These are phyloP conservation scores for Chouioia cunea DNA, from an alignment of 2,888 invertebrate species.

Conservation along the genomic window DNA sequence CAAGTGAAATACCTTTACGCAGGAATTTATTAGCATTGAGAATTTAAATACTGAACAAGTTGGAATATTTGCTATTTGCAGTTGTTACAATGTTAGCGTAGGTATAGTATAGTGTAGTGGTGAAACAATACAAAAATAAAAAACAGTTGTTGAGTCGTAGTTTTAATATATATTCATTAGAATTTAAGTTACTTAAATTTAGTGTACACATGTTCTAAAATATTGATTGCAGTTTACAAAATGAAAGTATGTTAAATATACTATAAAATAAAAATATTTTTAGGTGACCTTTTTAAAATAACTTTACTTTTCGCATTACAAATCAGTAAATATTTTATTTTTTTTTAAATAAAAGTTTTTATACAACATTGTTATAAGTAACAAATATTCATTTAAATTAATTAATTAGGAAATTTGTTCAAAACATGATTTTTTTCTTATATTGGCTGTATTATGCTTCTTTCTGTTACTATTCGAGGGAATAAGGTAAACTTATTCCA, in stretches of 20 bases:
- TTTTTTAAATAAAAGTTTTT: background rate
- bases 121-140: too few species aligned
- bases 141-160: too few species aligned
- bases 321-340: background rate
- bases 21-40: too few species aligned
- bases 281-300: constrained; percentile 9
- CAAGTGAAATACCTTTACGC: too few species aligned
- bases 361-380: constrained; percentile 5
- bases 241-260: background rate
- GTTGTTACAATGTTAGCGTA: too few species aligned
- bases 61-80: too few species aligned
- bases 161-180: too few species aligned
- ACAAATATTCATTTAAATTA: constrained; percentile 11
- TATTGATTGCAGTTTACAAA: too few species aligned
- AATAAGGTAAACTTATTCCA: constrained; percentile 62
- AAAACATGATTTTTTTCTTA: constrained; percentile 62
- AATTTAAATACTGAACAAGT: too few species aligned
- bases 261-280: background rate
- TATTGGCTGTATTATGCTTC: constrained; percentile 50
- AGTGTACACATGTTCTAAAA: too few species aligned
- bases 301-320: constrained; percentile 23
- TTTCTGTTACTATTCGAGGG: constrained; percentile 65
- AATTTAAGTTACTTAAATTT: too few species aligned
- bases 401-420: constrained; percentile 24
- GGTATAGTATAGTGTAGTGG: too few species aligned